Percentiles rank a stretch among this genome's conserved stretches.
Conservation (phyloP, 2,888 invertebrate species). For the Quadroppia sp. region DNA sequence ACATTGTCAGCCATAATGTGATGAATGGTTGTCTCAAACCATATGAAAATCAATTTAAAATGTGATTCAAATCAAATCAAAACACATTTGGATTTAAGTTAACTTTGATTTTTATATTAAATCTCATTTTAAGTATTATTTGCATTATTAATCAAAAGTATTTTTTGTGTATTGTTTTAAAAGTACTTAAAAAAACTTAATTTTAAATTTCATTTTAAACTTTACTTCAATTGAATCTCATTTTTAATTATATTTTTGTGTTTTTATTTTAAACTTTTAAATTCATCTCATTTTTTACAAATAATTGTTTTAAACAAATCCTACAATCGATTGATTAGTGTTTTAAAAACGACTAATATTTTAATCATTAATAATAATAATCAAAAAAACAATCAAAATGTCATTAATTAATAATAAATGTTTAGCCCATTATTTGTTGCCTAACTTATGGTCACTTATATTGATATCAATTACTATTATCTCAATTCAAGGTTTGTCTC, state of each 20-base stretch:
- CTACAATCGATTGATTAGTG: background rate
- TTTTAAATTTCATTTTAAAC: background rate
- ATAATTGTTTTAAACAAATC: no score
- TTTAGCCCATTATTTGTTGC: background rate
- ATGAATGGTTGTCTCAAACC: background rate
- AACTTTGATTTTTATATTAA: background rate
- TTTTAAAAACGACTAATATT: background rate
- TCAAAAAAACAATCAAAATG: background rate
- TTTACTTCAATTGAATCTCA: background rate
- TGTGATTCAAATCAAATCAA: background rate
- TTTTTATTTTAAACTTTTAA: no score
- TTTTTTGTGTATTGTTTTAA: background rate
- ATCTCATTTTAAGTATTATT: background rate
- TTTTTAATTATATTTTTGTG: background rate
- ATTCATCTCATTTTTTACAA: no score
- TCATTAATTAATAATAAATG: background rate
- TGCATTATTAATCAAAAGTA: background rate
- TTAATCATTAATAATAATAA: background rate
- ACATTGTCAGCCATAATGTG: slow-evolving; percentile 2
- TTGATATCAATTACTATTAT: slow-evolving; percentile 11
- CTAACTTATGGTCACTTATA: slow-evolving; percentile 16
- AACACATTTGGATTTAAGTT: background rate
- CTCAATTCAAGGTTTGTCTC: slow-evolving; percentile 32
- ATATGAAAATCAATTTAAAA: background rate
- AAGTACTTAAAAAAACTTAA: background rate